Evolutionary conservation across 2,113 vertebrate genomes (phyloP), one percentile per base, ranked within the genome.

Genomic region (Hoplias malabaricus): DNA sequence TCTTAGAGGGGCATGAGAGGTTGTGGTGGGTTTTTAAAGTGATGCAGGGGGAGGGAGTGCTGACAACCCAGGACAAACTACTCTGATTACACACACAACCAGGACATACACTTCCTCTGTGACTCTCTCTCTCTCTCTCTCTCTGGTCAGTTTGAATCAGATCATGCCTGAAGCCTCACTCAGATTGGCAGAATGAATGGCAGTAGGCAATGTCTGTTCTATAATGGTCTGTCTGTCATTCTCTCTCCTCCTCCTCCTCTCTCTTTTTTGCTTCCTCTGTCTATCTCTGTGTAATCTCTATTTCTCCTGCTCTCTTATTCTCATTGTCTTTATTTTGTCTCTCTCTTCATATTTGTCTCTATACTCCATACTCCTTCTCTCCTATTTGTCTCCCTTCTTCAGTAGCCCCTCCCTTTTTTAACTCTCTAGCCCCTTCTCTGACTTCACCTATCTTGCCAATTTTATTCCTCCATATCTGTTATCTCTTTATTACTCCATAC

Each of bases 11-110:
- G 3, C 43, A 56, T 48, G 53, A 48, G 61, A 13, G 43, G 53
- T 67, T 82, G 57, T 14, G 31, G 16, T 77, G 75, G 50, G 12
- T 82, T 73, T 38, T 84, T 76, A 84, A 77, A 85, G 78, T 70
- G 78, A 81, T 78, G 48, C 66, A 75, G 68, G 8, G 27, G 40
- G 68, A 29, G 31, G n/a, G 29, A 16, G 36, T 40, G 21, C 12
- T 48, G 9, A 50, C 40, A 59, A 40, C 42, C 9, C 46, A 19
- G 62, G 74, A 83, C 67, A 76, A 69, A 57, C 67, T 14, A 59
- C 76, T 82, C 34, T 25, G 34, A 73, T 77, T 79, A 79, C 79
- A 79, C 62, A 76, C 29, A 43, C 14, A 40, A n/a, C 4, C 27
- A 54, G 69, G 69, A 68, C 29, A 14, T 34, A 27, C 69, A 33